Evolutionary conservation across 2,888 invertebrate genomes (phyloP), one percentile per base, ranked within the genome.

Genomic region (Patella ulyssiponensis): DNA sequence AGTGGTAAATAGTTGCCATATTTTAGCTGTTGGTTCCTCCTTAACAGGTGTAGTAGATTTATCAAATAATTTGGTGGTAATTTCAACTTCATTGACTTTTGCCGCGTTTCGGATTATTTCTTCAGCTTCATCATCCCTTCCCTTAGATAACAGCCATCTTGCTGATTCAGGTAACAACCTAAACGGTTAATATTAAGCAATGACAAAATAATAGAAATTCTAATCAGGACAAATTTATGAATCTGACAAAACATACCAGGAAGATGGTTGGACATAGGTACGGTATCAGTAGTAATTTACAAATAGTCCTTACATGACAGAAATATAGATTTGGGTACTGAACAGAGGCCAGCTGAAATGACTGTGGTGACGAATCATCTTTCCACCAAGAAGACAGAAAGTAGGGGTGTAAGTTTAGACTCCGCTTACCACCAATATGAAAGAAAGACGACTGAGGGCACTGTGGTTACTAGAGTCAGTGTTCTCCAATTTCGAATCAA

Each of bases 381-480:
- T 44, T 3, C 44, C 33, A 33, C 33, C 2, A 33, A 27, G 2
- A 27, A 2, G 27, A 27, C 27, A 27, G 27, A 27, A 27, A 27
- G 27, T 27, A 27, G 2, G 27, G 27, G 27, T 27, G 27, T 27
- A 27, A 27, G 27, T 27, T 27, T 27, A 27, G 27, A 27, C 27
- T 0, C 33, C 5, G 44, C 82, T 77, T 81, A 87, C 88, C 86
- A 87, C 78, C 83, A 86, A 74, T 85, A 84, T 0, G 79, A 64
- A 14, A 88, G 64, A 15, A 87, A 74, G 0, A 86, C 77, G 0
- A 86, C 71, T 0, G 84, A 77, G 2, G 86, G 82, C 27, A 83
- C 77, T 12, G 86, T 85, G 17, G 87, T 69, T 0, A 80, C 81
- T 11, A 89, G 81, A 77, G 87, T 85, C 11, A 89, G 82, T 33